Conservation (phyloP, 2,113 vertebrate genomes). For the Poeciliopsis occidentalis region DNA sequence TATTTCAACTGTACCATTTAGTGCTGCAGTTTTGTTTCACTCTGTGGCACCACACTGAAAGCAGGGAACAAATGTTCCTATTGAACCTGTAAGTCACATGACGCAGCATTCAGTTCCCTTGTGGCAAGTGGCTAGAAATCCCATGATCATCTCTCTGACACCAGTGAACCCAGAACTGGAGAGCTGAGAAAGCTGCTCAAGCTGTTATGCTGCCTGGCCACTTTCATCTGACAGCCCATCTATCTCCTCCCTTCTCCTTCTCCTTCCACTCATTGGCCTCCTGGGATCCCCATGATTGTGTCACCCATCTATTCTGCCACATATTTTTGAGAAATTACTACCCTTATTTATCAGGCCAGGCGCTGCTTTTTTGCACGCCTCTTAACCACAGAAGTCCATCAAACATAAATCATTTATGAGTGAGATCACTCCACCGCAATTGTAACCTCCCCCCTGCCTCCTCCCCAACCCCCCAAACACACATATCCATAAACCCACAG, state of each 20-base stretch:
- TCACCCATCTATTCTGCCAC: constrained; percentile 30
- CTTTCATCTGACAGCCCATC: constrained; percentile 52
- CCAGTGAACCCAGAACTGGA: constrained; percentile 29
- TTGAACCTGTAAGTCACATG: constrained; percentile 69
- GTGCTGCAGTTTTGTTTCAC: constrained; percentile 49
- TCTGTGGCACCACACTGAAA: constrained; percentile 22
- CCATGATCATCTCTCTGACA: constrained; percentile 65
- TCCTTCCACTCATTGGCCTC: neutral
- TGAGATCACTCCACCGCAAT: constrained; percentile 70
- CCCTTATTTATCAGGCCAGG: constrained; percentile 58
- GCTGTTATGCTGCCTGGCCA: constrained; percentile 40
- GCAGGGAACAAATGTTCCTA: constrained; percentile 57
- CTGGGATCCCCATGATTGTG: constrained; percentile 9
- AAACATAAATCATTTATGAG: constrained; percentile 72
- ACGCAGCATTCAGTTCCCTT: constrained; percentile 38
- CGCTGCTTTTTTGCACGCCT: constrained; percentile 9
- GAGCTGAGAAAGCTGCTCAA: constrained; percentile 22
- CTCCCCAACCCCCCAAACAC: constrained; percentile 5
- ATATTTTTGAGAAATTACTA: constrained; percentile 42
- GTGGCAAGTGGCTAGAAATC: constrained; percentile 60
- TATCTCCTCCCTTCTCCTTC: constrained; percentile 27
- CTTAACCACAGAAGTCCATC: constrained; percentile 53
- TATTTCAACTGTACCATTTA: constrained; percentile 25
- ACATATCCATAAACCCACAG: constrained; percentile 42
- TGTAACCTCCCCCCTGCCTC: constrained; percentile 26